Evolutionary conservation across 1,140 invertebrate species (phyloP).

Genomic region (Drosophila pruinosa): DNA sequence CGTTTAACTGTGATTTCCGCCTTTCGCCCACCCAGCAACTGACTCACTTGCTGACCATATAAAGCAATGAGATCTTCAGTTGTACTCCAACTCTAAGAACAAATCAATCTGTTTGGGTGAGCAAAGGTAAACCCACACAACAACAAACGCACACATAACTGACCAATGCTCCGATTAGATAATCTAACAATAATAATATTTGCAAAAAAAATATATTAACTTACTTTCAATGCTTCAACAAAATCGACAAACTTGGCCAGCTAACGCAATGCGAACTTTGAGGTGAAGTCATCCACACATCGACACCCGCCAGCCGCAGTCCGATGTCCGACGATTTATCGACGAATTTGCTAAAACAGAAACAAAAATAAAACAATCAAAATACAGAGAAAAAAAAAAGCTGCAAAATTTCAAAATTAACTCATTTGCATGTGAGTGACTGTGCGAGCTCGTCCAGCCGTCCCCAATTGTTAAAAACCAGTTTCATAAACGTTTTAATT

Average conservation of each 20-base stretch:
- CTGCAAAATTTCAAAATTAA: slow-evolving; percentile 67
- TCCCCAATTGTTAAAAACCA: slow-evolving; percentile 57
- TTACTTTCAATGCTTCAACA: slow-evolving; percentile 13
- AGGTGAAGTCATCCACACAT: slow-evolving; percentile 74
- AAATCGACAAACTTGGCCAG: slow-evolving; percentile 49
- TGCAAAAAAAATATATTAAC: slow-evolving; percentile 9
- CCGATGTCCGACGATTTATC: slow-evolving; percentile 49
- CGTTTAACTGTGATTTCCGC: slow-evolving; percentile 28
- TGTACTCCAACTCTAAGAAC: slow-evolving; percentile 14
- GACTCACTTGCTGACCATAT: slow-evolving; percentile 24
- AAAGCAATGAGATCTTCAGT: slow-evolving; percentile 7
- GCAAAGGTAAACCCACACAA: slow-evolving; percentile 10
- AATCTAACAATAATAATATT: slow-evolving; percentile 6
- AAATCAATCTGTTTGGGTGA: not conserved
- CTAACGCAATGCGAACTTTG: slow-evolving; percentile 36
- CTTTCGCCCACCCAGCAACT: slow-evolving; percentile 25
- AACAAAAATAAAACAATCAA: not conserved
- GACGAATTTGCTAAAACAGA: slow-evolving; percentile 51
- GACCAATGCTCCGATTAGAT: slow-evolving; percentile 7
- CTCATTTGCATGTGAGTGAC: slow-evolving; percentile 66
- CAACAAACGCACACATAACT: not conserved
- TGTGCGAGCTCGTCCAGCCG: slow-evolving; percentile 6
- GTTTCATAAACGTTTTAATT: slow-evolving; percentile 51
- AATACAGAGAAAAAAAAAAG: slow-evolving; percentile 12
- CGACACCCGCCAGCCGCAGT: not conserved